Conservation (phyloP, 2,797 vertebrate species). For the Lemur catta region DNA sequence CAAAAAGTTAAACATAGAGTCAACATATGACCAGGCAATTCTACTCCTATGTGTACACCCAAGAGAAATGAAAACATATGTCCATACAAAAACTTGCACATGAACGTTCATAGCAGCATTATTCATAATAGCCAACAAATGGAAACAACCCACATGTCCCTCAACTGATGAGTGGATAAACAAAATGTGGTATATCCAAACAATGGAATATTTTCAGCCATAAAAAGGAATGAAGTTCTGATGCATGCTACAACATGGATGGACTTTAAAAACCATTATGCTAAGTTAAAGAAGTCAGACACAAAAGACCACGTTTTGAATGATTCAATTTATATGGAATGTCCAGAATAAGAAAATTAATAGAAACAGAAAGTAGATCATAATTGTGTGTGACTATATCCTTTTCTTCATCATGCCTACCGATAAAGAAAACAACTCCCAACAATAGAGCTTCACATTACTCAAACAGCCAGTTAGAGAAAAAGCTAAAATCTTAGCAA, state of each 20-base stretch:
- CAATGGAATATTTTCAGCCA: background rate
- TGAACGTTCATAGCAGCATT: background rate
- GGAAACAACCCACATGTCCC: background rate
- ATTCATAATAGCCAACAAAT: background rate
- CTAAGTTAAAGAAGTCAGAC: background rate
- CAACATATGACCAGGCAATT: background rate
- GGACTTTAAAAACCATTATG: background rate
- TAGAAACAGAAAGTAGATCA: background rate
- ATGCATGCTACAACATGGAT: background rate
- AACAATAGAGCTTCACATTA: background rate
- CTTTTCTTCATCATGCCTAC: background rate
- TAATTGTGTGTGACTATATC: background rate
- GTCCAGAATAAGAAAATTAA: background rate
- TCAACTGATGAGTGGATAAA: background rate
- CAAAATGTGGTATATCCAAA: background rate
- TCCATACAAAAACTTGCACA: background rate
- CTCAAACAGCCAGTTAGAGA: background rate
- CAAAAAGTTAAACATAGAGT: background rate
- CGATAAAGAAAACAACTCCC: background rate
- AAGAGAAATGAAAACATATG: background rate
- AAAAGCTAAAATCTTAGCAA: slow-evolving; percentile 10
- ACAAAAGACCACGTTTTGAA: background rate
- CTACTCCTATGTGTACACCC: background rate
- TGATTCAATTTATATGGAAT: background rate
- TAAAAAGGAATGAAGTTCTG: background rate